Conservation (phyloP, 2,888 invertebrate species). For the Coleophora deauratella region DNA sequence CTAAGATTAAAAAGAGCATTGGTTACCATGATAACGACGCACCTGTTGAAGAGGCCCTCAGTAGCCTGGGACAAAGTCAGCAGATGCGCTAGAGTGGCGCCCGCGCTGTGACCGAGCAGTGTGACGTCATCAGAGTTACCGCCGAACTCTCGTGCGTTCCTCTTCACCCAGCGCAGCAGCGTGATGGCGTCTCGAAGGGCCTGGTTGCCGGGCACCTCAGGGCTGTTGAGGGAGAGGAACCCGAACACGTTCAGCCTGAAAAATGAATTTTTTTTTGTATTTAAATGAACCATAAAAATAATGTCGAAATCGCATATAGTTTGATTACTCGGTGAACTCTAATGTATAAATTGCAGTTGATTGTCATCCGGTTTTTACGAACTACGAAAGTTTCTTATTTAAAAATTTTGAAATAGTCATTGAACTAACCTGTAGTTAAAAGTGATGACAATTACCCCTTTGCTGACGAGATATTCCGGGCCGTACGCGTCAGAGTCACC, state of each 20-base stretch:
- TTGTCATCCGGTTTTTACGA: too few species aligned
- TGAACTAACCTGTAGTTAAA: constrained; percentile 56
- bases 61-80: constrained; percentile 44
- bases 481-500: constrained; percentile 54
- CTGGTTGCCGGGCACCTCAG: constrained; percentile 55
- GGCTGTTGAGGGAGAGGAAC: constrained; percentile 54
- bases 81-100: constrained; percentile 43
- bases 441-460: constrained; percentile 53
- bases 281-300: too few species aligned
- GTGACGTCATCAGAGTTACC: constrained; percentile 56
- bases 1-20: too few species aligned
- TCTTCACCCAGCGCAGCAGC: constrained; percentile 52
- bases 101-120: constrained; percentile 60
- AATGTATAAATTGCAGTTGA: too few species aligned
- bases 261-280: too few species aligned
- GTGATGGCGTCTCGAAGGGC: constrained; percentile 59
- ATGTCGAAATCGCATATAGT: too few species aligned
- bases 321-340: too few species aligned
- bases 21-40: too few species aligned
- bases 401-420: too few species aligned
- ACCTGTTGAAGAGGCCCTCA: constrained; percentile 49
- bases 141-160: constrained; percentile 50
- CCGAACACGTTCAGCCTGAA: constrained; percentile 57
- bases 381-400: too few species aligned
- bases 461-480: constrained; percentile 49